A percentile compares a stretch with the other conserved stretches of the same genome.
phyloP scores from a whole-genome alignment of 1,140 invertebrate genomes.

The Drosophila yakuba region DNA sequence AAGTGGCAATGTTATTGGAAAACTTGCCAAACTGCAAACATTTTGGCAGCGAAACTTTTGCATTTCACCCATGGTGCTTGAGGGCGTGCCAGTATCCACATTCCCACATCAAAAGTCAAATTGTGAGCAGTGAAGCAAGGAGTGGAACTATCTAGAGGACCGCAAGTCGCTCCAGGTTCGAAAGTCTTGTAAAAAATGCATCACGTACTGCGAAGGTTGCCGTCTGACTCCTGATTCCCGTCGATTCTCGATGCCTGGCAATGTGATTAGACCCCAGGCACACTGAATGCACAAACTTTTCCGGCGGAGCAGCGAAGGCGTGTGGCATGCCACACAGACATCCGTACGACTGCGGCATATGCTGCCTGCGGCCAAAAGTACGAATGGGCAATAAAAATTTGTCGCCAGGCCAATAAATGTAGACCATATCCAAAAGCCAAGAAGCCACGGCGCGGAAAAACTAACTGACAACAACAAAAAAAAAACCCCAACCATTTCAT shows the following conservation, averaged over 20 bases:
- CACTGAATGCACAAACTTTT: conserved; percentile 56
- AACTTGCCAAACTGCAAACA: conserved; percentile 40
- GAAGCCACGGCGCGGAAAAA: conserved; percentile 23
- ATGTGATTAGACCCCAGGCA: conserved; percentile 75
- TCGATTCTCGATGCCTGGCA: conserved; percentile 48
- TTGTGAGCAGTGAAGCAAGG: conserved; percentile 55
- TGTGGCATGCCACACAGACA: conserved; percentile 6
- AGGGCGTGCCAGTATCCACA: conserved; percentile 46
- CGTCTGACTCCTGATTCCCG: conserved; percentile 12
- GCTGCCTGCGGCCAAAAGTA: conserved; percentile 54
- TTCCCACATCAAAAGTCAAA: conserved; percentile 76
- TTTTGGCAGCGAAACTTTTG: conserved; percentile 45
- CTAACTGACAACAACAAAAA: conserved; percentile 66
- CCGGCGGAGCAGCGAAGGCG: background rate
- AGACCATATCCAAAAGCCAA: conserved; percentile 21
- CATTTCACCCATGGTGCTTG: conserved; percentile 54
- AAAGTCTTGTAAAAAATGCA: conserved; percentile 69
- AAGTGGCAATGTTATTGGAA: conserved; percentile 37
- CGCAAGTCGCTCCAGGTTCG: conserved; percentile 13
- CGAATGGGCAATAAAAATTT: conserved; percentile 78
- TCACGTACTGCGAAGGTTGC: conserved; percentile 69
- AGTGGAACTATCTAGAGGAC: conserved; percentile 54
- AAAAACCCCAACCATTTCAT: conserved; percentile 65
- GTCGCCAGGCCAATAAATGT: conserved; percentile 79
- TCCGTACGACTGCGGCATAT: conserved; percentile 43